These are phyloP conservation scores for Steinernema hermaphroditum DNA, from an alignment of 2,888 invertebrate genomes.

Conservation along the genomic window DNA sequence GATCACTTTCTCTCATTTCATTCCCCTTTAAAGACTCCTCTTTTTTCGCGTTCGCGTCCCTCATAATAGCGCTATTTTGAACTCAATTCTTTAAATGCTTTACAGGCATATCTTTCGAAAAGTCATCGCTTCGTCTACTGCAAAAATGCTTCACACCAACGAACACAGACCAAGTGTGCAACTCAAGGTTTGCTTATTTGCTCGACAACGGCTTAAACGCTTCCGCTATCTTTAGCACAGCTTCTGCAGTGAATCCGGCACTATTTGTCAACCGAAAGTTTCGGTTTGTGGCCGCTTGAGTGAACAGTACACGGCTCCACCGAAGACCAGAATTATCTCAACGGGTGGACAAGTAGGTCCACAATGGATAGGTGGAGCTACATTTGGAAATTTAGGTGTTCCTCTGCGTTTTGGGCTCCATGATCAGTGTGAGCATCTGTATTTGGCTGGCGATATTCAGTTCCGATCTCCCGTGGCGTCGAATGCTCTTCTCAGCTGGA, in stretches of 20 bases:
- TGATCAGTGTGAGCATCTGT: constrained; percentile 53
- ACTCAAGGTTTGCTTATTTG: constrained; percentile 16
- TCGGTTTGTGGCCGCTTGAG: constrained; percentile 28
- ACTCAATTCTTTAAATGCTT: too few relatives aligned
- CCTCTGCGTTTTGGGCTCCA: constrained; percentile 53
- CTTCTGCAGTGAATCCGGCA: constrained; percentile 21
- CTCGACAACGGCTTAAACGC: too few relatives aligned
- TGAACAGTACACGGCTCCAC: constrained; percentile 22
- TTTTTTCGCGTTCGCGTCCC: background rate
- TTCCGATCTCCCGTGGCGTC: constrained; percentile 46
- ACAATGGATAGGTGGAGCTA: background rate
- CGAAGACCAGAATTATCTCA: constrained; percentile 20
- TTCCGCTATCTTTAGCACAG: constrained; percentile 15
- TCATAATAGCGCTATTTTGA: too few relatives aligned
- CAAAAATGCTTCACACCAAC: constrained; percentile 17
- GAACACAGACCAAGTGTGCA: constrained; percentile 27
- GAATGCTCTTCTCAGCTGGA: constrained; percentile 49
- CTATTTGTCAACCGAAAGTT: constrained; percentile 17
- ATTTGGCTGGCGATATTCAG: constrained; percentile 53
- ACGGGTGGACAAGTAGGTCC: constrained; percentile 24
- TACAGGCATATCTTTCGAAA: too few relatives aligned
- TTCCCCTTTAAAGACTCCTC: constrained; percentile 8
- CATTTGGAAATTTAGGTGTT: constrained; percentile 43
- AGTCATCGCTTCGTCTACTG: too few relatives aligned
- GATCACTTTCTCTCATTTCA: constrained; percentile 1